These are phyloP conservation scores for Dioctria linearis DNA, from an alignment of 2,888 invertebrate species.

Conservation along the genomic window DNA sequence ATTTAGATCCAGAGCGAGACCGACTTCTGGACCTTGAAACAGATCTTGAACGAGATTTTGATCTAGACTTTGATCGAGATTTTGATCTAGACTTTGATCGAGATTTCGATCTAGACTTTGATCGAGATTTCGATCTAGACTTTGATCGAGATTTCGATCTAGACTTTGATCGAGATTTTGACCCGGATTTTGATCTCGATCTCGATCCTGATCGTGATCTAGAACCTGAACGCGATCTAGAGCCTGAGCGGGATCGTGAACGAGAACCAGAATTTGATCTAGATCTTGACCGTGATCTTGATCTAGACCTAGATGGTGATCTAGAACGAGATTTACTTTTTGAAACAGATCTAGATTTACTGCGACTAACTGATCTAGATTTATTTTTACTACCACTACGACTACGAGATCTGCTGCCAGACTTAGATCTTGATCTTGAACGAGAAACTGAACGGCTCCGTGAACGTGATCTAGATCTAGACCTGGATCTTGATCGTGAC, in stretches of 20 bases:
- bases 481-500: slow-evolving; percentile 66
- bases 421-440: slow-evolving; percentile 63
- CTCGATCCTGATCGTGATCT: slow-evolving; percentile 67
- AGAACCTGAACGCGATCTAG: slow-evolving; percentile 70
- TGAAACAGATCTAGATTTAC: slow-evolving; percentile 65
- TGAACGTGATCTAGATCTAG: slow-evolving; percentile 68
- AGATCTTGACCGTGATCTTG: slow-evolving; percentile 61
- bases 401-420: slow-evolving; percentile 67
- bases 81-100: slow-evolving; percentile 62
- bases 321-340: slow-evolving; percentile 66
- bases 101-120: slow-evolving; percentile 53
- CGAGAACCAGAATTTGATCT: slow-evolving; percentile 64
- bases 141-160: slow-evolving; percentile 64
- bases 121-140: slow-evolving; percentile 62
- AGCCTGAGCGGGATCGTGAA: slow-evolving; percentile 61
- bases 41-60: slow-evolving; percentile 50
- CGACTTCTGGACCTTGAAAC: slow-evolving; percentile 64
- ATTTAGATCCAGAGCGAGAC: slow-evolving; percentile 48
- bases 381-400: slow-evolving; percentile 63
- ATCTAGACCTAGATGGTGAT: slow-evolving; percentile 67
- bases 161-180: slow-evolving; percentile 67
- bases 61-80: slow-evolving; percentile 65
- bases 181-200: slow-evolving; percentile 66
- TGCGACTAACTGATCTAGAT: slow-evolving; percentile 68
- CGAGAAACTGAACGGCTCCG: slow-evolving; percentile 68